These are phyloP conservation scores for Cynopterus brachyotis DNA, from an alignment of 2,113 vertebrate genomes.

Conservation along the genomic window DNA sequence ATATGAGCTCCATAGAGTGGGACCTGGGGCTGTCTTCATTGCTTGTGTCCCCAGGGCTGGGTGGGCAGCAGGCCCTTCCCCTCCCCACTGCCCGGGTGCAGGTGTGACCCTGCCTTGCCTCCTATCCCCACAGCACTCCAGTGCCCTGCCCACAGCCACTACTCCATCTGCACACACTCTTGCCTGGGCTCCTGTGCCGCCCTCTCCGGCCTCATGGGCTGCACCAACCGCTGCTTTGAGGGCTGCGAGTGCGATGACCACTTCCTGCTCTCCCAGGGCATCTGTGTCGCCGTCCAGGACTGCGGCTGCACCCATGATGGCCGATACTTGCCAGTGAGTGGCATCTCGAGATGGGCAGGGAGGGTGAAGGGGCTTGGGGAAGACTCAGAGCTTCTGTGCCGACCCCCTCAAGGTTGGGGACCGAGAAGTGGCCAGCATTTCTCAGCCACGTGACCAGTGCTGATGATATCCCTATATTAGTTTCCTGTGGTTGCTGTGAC, in stretches of 20 bases:
- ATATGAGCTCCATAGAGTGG: neutral
- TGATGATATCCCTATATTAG: neutral
- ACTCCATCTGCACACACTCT: conserved; percentile 74
- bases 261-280: conserved; percentile 76
- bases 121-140: conserved; percentile 75
- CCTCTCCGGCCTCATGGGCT: conserved; percentile 44
- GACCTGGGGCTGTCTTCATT: neutral
- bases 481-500: neutral
- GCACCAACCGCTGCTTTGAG: conserved; percentile 77
- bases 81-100: fast-evolving
- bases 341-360: neutral
- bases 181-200: conserved; percentile 78
- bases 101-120: neutral
- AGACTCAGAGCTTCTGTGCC: neutral
- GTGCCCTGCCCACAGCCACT: conserved; percentile 80
- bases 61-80: neutral
- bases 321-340: conserved; percentile 71
- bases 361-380: conserved; percentile 27
- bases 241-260: conserved; percentile 78
- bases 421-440: neutral
- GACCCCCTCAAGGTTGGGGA: neutral
- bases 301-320: conserved; percentile 77
- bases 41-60: neutral
- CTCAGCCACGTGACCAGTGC: neutral
- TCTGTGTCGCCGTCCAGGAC: conserved; percentile 70